Percentiles rank a stretch among this genome's conserved stretches.
These are phyloP conservation scores for Goniozus legneri DNA, from an alignment of 1,140 invertebrate genomes.

Conservation along the genomic window DNA sequence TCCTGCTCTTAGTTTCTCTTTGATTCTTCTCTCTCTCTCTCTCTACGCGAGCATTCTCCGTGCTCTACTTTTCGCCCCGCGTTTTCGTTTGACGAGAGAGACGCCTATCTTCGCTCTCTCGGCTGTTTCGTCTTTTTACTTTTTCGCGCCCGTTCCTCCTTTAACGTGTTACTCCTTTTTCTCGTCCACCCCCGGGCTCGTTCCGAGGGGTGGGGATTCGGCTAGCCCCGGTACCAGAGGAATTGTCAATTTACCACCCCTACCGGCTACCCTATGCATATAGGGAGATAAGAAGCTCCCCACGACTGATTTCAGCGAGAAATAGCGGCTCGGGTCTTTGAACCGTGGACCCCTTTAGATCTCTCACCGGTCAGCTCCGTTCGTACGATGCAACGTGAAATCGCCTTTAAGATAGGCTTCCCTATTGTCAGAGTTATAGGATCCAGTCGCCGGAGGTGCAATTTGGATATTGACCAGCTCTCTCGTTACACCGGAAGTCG, in stretches of 20 bases:
- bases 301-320: background rate
- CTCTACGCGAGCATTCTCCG: background rate
- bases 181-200: background rate
- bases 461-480: too few species aligned
- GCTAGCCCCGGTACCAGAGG: too few species aligned
- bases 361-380: too few species aligned
- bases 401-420: constrained; percentile 15
- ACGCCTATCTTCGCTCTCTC: background rate
- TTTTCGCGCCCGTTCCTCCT: background rate
- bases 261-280: constrained; percentile 10
- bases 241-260: background rate
- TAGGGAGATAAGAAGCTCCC: background rate
- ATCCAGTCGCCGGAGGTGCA: too few species aligned
- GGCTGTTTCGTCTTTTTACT: background rate
- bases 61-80: background rate
- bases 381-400: constrained; percentile 22
- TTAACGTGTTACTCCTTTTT: background rate
- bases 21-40: background rate
- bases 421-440: background rate
- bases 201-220: background rate
- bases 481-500: too few species aligned
- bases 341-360: background rate
- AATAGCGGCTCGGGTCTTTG: background rate
- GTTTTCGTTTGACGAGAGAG: background rate
- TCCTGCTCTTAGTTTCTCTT: background rate